Conservation (phyloP, 1,140 invertebrate genomes). For the Aethina tumida region DNA sequence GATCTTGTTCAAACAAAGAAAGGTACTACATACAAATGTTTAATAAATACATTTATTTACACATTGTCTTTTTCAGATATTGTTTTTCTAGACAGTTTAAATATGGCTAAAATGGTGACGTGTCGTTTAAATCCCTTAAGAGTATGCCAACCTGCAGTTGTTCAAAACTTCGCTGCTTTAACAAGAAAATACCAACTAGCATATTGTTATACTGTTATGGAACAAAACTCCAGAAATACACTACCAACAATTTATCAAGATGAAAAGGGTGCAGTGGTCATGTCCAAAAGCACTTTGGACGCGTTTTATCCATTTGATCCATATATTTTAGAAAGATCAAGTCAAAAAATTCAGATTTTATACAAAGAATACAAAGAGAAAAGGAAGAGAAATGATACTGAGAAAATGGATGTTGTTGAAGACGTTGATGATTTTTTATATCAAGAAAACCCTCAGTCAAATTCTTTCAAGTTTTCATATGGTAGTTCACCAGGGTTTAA, state of each 20-base stretch:
- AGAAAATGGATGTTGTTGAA: slow-evolving; percentile 23
- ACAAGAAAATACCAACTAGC: slow-evolving; percentile 81
- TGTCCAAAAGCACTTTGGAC: slow-evolving; percentile 44
- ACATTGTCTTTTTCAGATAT: slow-evolving; percentile 45
- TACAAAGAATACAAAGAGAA: slow-evolving; percentile 38
- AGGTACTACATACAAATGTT: slow-evolving; percentile 46
- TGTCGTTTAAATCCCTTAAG: slow-evolving; percentile 77
- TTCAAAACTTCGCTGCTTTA: slow-evolving; percentile 74
- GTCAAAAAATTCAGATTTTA: slow-evolving; percentile 33
- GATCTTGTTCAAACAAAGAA: slow-evolving; percentile 66
- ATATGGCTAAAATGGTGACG: slow-evolving; percentile 73
- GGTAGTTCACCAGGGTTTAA: slow-evolving; percentile 33
- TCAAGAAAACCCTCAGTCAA: slow-evolving; percentile 7
- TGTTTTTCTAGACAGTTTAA: slow-evolving; percentile 66
- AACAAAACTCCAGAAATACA: slow-evolving; percentile 65
- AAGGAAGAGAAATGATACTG: slow-evolving; percentile 19
- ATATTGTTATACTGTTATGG: slow-evolving; percentile 84
- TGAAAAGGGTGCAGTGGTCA: slow-evolving; percentile 32
- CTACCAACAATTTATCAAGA: slow-evolving; percentile 46
- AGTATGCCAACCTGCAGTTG: slow-evolving; percentile 64
- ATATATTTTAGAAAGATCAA: slow-evolving; percentile 54
- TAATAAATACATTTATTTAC: neutral
- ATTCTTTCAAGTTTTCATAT: slow-evolving; percentile 29
- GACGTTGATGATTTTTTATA: slow-evolving; percentile 33
- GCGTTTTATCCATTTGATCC: slow-evolving; percentile 77